Conservation (phyloP, 2,113 vertebrate genomes). For the Pao palembangensis region DNA sequence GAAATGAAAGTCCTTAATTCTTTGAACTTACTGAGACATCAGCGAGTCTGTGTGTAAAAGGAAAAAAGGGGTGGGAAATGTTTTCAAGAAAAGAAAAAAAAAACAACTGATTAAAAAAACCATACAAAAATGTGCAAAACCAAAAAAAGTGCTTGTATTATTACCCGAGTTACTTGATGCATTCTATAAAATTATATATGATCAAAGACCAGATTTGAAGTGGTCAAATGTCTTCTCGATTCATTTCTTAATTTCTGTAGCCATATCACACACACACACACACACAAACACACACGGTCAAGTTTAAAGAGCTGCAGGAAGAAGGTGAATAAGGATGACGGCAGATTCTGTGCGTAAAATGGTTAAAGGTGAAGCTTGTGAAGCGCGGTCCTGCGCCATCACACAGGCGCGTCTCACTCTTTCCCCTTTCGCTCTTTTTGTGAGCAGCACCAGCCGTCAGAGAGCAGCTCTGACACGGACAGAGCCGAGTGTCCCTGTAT, state of each 20-base stretch:
- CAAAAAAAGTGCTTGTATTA: neutral
- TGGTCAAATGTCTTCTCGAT: neutral
- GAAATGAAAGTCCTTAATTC: slow-evolving; percentile 55
- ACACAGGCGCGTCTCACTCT: slow-evolving; percentile 47
- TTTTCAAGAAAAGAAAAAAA: neutral
- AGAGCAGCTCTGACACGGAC: slow-evolving; percentile 77
- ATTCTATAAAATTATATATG: neutral
- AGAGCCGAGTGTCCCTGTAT: slow-evolving; percentile 84
- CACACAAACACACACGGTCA: neutral
- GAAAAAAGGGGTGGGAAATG: neutral
- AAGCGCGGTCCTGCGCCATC: slow-evolving; percentile 28
- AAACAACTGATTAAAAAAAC: slow-evolving; percentile 3
- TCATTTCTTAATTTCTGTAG: neutral
- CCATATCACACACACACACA: slow-evolving; percentile 3
- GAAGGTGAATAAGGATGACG: slow-evolving; percentile 20
- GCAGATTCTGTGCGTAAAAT: slow-evolving; percentile 2
- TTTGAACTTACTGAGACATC: slow-evolving; percentile 65
- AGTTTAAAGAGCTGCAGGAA: neutral
- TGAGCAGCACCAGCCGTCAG: slow-evolving; percentile 44
- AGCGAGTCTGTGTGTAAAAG: slow-evolving; percentile 48
- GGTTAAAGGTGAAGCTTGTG: slow-evolving; percentile 20
- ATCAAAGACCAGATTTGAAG: neutral
- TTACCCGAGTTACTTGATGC: too few species aligned
- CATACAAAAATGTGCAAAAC: slow-evolving; percentile 37
- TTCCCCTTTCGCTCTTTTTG: slow-evolving; percentile 31